Evolutionary conservation across 2,113 vertebrate genomes (phyloP).

Genomic region (Tachysurus vachellii): DNA sequence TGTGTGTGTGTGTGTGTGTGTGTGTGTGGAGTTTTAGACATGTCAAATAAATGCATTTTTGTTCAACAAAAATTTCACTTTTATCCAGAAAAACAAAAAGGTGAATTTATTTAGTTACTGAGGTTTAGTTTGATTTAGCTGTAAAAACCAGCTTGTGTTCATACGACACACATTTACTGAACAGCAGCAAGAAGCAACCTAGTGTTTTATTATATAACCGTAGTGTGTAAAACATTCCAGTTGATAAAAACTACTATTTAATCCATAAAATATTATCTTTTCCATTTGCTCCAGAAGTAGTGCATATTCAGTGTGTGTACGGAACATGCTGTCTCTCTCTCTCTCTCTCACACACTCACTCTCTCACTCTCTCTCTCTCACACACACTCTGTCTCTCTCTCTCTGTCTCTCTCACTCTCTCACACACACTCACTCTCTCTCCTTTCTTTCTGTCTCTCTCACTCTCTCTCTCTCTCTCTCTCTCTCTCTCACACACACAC

Average conservation of each 20-base stretch:
- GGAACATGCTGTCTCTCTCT: neutral
- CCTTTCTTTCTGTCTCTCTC: neutral
- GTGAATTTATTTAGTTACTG: neutral
- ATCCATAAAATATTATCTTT: neutral
- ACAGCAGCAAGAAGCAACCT: neutral
- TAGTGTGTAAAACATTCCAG: neutral
- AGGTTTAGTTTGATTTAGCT: neutral
- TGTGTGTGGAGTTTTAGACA: neutral
- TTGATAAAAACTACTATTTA: neutral
- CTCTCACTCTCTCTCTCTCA: conserved; percentile 39
- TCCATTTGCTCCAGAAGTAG: too few relatives aligned
- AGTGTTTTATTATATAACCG: neutral
- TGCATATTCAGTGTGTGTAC: too few relatives aligned
- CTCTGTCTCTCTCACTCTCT: neutral
- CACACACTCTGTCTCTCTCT: conserved; percentile 41
- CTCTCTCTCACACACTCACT: conserved; percentile 45
- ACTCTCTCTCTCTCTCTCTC: neutral
- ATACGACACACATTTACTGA: neutral
- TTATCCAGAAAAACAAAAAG: neutral
- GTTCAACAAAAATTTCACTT: neutral
- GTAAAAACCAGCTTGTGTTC: neutral
- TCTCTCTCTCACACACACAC: conserved; percentile 14
- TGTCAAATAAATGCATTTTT: neutral
- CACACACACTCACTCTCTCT: too few relatives aligned
- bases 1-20: neutral